These are phyloP conservation scores for Antitype chi DNA, from an alignment of 2,888 invertebrate species.

Conservation along the genomic window DNA sequence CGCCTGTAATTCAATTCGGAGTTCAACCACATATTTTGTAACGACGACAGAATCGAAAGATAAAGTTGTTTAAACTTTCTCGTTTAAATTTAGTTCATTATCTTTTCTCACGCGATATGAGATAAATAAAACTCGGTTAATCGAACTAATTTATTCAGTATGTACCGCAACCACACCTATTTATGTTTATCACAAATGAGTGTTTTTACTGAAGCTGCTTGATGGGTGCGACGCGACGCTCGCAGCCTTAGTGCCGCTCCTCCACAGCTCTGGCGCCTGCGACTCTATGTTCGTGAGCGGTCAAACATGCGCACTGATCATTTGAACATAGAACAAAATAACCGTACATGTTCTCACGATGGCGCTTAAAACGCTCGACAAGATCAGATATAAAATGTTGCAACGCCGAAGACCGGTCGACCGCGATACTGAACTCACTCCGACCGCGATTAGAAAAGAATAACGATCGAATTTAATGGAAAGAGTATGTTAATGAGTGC, in stretches of 20 bases:
- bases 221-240: constrained; percentile 76
- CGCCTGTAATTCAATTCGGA: constrained; percentile 69
- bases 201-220: constrained; percentile 81
- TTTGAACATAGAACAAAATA: constrained; percentile 70
- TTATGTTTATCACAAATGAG: constrained; percentile 82
- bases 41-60: constrained; percentile 62
- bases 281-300: constrained; percentile 29
- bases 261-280: constrained; percentile 16
- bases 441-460: constrained; percentile 79
- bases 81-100: constrained; percentile 74
- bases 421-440: constrained; percentile 78
- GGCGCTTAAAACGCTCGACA: constrained; percentile 84
- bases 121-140: constrained; percentile 81
- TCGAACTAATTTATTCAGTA: constrained; percentile 84
- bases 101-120: constrained; percentile 86
- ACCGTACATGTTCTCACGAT: constrained; percentile 85
- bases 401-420: constrained; percentile 83
- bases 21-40: constrained; percentile 61
- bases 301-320: constrained; percentile 63
- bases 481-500: constrained; percentile 75
- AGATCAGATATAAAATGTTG: constrained; percentile 82
- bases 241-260: constrained; percentile 34
- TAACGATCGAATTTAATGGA: constrained; percentile 76
- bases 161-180: constrained; percentile 81
- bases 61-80: constrained; percentile 75